These are phyloP conservation scores for Scortum barcoo DNA, from an alignment of 2,113 vertebrate genomes.

Conservation along the genomic window DNA sequence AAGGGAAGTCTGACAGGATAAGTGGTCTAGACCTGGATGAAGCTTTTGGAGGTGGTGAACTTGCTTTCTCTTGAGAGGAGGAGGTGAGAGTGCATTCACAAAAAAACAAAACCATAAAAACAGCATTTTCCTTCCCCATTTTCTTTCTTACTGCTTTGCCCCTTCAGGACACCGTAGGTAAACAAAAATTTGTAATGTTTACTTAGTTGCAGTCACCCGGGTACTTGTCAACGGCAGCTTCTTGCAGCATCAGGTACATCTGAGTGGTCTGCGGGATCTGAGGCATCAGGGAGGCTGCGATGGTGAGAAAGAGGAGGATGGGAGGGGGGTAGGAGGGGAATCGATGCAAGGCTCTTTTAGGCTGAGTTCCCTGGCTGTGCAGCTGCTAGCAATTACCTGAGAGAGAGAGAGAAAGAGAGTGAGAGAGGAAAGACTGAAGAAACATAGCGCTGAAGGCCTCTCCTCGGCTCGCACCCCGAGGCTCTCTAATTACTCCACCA, in stretches of 20 bases:
- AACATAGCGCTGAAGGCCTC: slow-evolving; percentile 70
- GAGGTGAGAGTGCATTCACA: slow-evolving; percentile 34
- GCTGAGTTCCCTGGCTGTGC: slow-evolving; percentile 56
- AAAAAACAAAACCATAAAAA: slow-evolving; percentile 50
- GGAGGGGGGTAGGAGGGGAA: slow-evolving; percentile 12
- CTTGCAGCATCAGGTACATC: slow-evolving; percentile 58
- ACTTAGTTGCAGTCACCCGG: slow-evolving; percentile 56
- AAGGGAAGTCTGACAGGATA: slow-evolving; percentile 21
- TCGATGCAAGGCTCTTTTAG: slow-evolving; percentile 52
- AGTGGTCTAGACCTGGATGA: slow-evolving; percentile 40
- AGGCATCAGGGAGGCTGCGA: slow-evolving; percentile 41
- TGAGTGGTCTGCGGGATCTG: slow-evolving; percentile 65
- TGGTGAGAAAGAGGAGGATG: slow-evolving; percentile 18
- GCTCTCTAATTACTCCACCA: slow-evolving; percentile 75
- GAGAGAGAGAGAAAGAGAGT: slow-evolving; percentile 58
- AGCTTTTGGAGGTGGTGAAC: slow-evolving; percentile 60
- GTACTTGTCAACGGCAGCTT: slow-evolving; percentile 52
- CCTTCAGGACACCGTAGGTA: slow-evolving; percentile 57
- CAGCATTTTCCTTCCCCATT: slow-evolving; percentile 2
- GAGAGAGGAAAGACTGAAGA: slow-evolving; percentile 56
- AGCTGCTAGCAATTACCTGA: slow-evolving; percentile 81
- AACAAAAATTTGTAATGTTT: slow-evolving; percentile 71
- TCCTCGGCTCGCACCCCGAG: slow-evolving; percentile 61
- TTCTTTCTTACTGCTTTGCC: slow-evolving; percentile 10
- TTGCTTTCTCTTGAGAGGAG: slow-evolving; percentile 30